Base-by-base conservation (phyloP, 1,140 invertebrate species). In the Drosophila miranda region DNA sequence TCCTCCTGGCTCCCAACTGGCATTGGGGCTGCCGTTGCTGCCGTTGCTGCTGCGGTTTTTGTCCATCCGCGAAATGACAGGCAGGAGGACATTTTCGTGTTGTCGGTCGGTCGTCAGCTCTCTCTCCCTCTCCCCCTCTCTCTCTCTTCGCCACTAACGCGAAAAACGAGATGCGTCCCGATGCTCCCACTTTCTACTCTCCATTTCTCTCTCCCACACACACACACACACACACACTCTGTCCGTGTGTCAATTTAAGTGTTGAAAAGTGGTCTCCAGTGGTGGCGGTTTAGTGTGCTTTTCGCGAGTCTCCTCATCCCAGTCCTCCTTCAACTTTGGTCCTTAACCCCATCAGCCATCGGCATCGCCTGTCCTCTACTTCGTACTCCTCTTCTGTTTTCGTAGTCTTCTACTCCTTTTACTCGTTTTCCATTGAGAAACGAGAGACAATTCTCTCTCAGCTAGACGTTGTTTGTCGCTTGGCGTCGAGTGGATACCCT, bases 221-320 rank as follows among this genome's bases (percentile, higher is more conserved):
- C 16, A 16, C 38, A 13, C 56, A 6, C 45, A 30, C 45, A 60
- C 72, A 52, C 56, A 51, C 26, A 16, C 43, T 56, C 49, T 62
- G 46, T 60, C 62, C 55, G 76, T 3, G 73, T 78, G 81, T 86
- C 81, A 86, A 86, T 86, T 87, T 86, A 82, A 78, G 81, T 86
- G 81, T 78, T 81, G 81, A 86, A 86, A 86, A 86, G 81, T 86
- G 82, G 81, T 86, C 81, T 87, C 82, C 81, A 86, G 78, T 81
- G 82, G 62, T 70, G 74, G 74, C 69, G 82, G 82, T 86, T 84
- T 81, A 80, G 82, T 77, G 74, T 62, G 71, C 71, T 58, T 75
- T 59, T 75, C 74, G 64, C 62, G 59, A 70, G 63, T 46, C 28
- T 41, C 50, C 43, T 23, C 21, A 9, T 51, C 38, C 61, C 34